Conservation (phyloP, 2,113 vertebrate genomes). For the Siphamia tubifer region DNA sequence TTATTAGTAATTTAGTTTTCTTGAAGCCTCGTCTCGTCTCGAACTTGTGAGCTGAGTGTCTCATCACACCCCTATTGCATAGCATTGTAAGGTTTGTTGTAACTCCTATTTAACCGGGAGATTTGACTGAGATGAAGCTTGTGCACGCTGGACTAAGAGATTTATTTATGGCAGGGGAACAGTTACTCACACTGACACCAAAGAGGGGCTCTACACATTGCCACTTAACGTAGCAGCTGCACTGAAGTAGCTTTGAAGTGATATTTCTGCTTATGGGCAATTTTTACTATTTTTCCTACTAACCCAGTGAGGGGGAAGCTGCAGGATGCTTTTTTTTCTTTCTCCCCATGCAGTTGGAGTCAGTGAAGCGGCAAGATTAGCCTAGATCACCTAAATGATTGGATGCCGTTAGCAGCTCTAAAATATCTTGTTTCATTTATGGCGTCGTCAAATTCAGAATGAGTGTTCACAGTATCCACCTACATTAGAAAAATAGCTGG, state of each 20-base stretch:
- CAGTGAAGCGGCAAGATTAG: not conserved
- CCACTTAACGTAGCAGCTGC: constrained; percentile 30
- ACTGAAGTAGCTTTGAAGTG: constrained; percentile 35
- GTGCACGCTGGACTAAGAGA: not conserved
- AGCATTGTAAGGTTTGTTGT: not conserved
- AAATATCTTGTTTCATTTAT: constrained; percentile 7
- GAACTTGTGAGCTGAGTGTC: too few species aligned
- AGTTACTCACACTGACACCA: constrained; percentile 19
- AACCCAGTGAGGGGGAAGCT: constrained; percentile 5
- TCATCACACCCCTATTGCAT: too few species aligned
- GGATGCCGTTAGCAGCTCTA: not conserved
- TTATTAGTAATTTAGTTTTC: too few species aligned
- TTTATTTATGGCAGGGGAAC: not conserved
- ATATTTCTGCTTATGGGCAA: constrained; percentile 25
- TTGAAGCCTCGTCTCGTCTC: too few species aligned
- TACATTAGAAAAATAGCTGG: too few species aligned
- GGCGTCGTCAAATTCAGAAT: too few species aligned
- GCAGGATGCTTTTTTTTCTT: constrained; percentile 8
- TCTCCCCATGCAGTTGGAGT: constrained; percentile 1
- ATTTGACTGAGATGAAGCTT: not conserved
- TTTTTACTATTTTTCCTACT: constrained; percentile 25
- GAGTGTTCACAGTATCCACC: too few species aligned
- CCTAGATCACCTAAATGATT: not conserved
- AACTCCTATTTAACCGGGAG: not conserved
- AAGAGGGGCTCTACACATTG: constrained; percentile 9